phyloP scores from a whole-genome alignment of 2,797 vertebrate genomes.

The Rhinoraja longicauda region DNA sequence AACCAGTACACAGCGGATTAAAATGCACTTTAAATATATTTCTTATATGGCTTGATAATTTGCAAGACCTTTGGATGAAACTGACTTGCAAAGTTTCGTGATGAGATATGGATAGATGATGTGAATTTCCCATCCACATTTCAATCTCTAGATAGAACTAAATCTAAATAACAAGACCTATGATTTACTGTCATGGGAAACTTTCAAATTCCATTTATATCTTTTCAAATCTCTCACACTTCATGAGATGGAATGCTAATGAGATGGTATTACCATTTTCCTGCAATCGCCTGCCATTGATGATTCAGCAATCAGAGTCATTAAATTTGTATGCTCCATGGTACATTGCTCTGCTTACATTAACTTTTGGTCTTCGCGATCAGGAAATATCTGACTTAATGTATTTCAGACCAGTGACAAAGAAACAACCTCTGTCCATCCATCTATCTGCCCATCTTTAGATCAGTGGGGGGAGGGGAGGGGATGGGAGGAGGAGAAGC shows the following conservation, averaged over 20 bases:
- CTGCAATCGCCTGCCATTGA: neutral
- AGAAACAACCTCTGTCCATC: neutral
- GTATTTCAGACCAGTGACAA: neutral
- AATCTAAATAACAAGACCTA: neutral
- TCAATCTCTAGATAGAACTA: neutral
- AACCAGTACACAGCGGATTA: neutral
- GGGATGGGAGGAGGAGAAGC: no score
- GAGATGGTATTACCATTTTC: neutral
- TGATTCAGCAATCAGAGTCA: neutral
- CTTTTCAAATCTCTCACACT: constrained; percentile 5
- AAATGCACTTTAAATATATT: neutral
- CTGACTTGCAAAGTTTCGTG: neutral
- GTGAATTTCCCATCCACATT: neutral
- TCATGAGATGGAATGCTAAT: neutral
- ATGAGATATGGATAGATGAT: constrained; percentile 7
- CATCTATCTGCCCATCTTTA: neutral
- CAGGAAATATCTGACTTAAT: neutral
- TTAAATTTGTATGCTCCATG: neutral
- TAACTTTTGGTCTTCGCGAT: neutral
- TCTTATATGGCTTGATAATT: constrained; percentile 1
- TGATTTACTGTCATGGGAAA: constrained; percentile 3
- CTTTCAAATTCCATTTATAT: neutral
- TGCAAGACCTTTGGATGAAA: constrained; percentile 16
- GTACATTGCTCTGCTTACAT: neutral
- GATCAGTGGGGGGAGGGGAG: no score